Percentiles rank a stretch among this genome's conserved stretches.
Conservation (phyloP, 2,797 vertebrate species). For the Rhadinocentrus ornatus region DNA sequence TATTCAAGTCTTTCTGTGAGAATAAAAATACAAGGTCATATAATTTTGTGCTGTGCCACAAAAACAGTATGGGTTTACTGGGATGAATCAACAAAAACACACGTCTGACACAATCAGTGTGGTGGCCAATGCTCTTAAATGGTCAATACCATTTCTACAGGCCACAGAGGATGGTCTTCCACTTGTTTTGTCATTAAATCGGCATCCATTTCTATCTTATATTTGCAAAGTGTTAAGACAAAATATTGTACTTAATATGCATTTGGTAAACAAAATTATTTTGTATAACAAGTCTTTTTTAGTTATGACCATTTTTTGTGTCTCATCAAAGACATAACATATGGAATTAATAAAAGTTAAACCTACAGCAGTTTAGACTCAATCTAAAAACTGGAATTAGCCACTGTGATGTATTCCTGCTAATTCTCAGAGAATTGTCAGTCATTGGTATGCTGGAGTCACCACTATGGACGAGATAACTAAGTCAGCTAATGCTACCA, state of each 20-base stretch:
- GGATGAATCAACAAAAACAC: constrained; percentile 29
- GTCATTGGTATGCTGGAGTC: constrained; percentile 7
- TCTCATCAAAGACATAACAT: constrained; percentile 22
- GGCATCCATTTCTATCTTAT: constrained; percentile 12
- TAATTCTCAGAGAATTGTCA: too few relatives aligned
- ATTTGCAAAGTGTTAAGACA: constrained; percentile 34
- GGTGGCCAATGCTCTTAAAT: constrained; percentile 9
- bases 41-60: constrained; percentile 33
- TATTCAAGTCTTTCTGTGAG: constrained; percentile 34
- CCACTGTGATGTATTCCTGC: neutral
- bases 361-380: constrained; percentile 13
- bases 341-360: constrained; percentile 35
- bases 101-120: constrained; percentile 7
- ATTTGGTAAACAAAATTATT: constrained; percentile 47
- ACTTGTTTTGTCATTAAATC: constrained; percentile 12
- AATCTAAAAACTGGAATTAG: neutral
- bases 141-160: constrained; percentile 8
- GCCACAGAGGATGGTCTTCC: constrained; percentile 6
- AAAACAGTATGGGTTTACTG: constrained; percentile 17
- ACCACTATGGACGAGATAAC: neutral
- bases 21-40: constrained; percentile 21
- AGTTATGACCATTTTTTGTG: constrained; percentile 11
- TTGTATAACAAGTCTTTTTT: constrained; percentile 18
- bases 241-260: constrained; percentile 20
- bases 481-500: neutral